Base-by-base conservation (phyloP, 92 coral and sea anemone genomes). In the Phenganax subtilis region DNA sequence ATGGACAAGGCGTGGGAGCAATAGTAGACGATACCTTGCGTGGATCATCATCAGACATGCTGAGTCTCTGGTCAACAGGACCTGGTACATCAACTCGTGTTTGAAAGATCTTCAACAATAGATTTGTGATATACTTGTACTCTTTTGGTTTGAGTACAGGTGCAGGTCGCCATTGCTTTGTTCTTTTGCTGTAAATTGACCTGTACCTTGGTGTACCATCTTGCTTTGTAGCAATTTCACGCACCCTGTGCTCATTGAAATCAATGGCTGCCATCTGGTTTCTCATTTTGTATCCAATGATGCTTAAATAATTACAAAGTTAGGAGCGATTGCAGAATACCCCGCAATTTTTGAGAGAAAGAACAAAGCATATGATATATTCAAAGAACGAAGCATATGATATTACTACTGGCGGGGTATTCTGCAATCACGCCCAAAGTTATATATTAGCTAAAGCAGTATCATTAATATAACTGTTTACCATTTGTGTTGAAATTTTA, bases 181-280 rank as follows among this genome's bases (percentile, higher is more conserved):
- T 75, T n/a, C 69, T 4, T 55, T 75, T 75, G 80, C 69, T 75
- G 80, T 75, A 75, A 20, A 55, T 51, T 75, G 80, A 56, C 64
- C 68, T 75, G 80, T 75, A 75, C 53, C 27, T 57, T 61, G 9
- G 54, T 56, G 28, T 27, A 54, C 71, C 82, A 75, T 54, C 81
- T 8, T 12, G 57, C 55, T 59, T 55, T 75, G 60, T 55, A 6
- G 11, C 81, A 75, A n/a, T 8, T 54, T 75, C 80, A 29, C 80
- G 28, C 14, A 55, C 63, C 11, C 81, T 52, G 81, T 75, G 81
- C 81, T 75, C 63, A 60, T 75, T 75, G 57, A 75, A 51, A 51
- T 75, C 81, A 54, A 55, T 75, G 63, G 81, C 81, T 9, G 81
- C 81, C 28, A 75, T 68, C 63, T 54, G 60, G 63, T 75, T 75